Evolutionary conservation across 2,888 invertebrate genomes (phyloP).

Genomic region (Torymus tubicola): DNA sequence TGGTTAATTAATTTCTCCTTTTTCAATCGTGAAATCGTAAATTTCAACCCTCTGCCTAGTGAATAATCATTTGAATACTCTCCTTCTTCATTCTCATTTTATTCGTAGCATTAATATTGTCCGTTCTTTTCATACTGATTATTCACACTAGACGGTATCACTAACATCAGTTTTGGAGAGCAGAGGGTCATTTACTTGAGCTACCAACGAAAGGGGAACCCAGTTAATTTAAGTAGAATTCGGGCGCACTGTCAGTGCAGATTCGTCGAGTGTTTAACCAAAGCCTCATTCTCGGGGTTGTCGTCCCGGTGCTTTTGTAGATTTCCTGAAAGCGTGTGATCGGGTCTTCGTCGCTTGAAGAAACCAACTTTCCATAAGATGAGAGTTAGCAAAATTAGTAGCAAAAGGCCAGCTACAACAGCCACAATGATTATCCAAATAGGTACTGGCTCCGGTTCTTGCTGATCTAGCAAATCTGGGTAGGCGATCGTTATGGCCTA

Average conservation of each 20-base stretch:
- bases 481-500: conserved; percentile 91
- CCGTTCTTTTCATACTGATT: too few species aligned
- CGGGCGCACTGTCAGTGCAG: conserved; percentile 63
- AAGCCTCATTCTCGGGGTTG: conserved; percentile 79
- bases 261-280: conserved; percentile 67
- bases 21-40: too few species aligned
- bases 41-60: too few species aligned
- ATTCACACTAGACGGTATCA: too few species aligned
- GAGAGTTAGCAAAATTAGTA: conserved; percentile 88
- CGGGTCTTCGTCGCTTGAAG: conserved; percentile 91
- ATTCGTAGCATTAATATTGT: too few species aligned
- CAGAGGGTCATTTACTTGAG: not conserved
- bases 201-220: conserved; percentile 32
- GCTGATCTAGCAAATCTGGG: conserved; percentile 87
- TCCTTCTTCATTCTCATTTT: too few species aligned
- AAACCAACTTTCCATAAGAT: conserved; percentile 93
- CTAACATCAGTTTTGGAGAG: too few species aligned
- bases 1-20: conserved; percentile 13
- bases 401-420: conserved; percentile 88
- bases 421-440: conserved; percentile 93
- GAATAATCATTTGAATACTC: too few species aligned
- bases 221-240: conserved; percentile 18
- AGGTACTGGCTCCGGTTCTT: conserved; percentile 85
- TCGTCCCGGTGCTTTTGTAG: conserved; percentile 86
- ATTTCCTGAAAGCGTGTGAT: conserved; percentile 89